Base-by-base conservation (phyloP, 2,113 vertebrate species). In the Grus americana region DNA sequence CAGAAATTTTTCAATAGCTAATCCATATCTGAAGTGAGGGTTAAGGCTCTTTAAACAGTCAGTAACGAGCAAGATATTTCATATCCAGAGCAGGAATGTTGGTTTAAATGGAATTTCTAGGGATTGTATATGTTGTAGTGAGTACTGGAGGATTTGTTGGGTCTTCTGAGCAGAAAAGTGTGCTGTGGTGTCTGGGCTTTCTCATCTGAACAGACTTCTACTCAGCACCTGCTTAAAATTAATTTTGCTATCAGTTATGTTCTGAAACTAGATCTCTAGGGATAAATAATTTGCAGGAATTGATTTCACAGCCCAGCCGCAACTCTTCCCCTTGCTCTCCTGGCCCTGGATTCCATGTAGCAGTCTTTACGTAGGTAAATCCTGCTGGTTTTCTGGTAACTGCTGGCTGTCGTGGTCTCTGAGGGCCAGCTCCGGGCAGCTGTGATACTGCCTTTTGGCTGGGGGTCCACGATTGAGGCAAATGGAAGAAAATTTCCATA, bases 211-310 rank as follows among this genome's bases (percentile, higher is more conserved):
- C 70, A 90, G 58, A 34, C 44, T 87, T 75, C 32, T 68, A 6
- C 71, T 85, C 55, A 92, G 78, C 50, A 91, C 81, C 79, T 92
- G 81, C 42, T 81, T 93, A 79, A 82, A 75, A 92, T 85, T 50
- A 62, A 40, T 65, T 91, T 73, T 75, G 16, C 46, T 88, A 40
- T 87, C 75, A 75, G 58, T 84, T 86, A 54, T n/a, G 24, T 85
- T 93, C 87, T 88, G 55, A 79, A 72, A 12, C 24, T 32, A 21
- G 34, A 32, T 73, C 62, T 59, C 42, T 17, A 70, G 66, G 78
- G 74, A 62, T 86, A 89, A 82, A 62, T 82, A 75, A 61, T 40
- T 50, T 10, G 0, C 62, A 66, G 75, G 76, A 81, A 79, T 40
- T 66, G 71, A 73, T 89, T 93, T 73, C 62, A 65, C 50, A 88